Evolutionary conservation across 2,113 vertebrate genomes (phyloP), one percentile per base, ranked within the genome.

Genomic region (Leptodactylus fuscus): DNA sequence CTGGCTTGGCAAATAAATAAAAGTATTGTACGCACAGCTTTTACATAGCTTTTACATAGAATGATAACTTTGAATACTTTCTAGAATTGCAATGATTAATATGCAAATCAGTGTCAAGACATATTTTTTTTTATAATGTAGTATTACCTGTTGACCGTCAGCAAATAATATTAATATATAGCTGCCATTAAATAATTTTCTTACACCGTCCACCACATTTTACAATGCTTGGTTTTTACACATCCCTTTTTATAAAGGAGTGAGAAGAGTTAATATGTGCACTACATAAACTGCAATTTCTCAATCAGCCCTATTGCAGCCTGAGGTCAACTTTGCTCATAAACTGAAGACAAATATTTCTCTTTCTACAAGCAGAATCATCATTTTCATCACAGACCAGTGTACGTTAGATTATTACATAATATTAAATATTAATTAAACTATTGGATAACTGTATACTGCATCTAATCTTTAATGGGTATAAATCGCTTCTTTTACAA

Each of bases 361-460:
- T 91, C 90, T 91, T 93, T 90, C 92, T 93, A 91, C 93, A 91
- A 91, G 90, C 93, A 92, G 91, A 93, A 94, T 95, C 94, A 91
- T 95, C 93, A 95, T 95, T 94, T 93, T 90, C 89, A 90, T 88
- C 91, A 91, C 91, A 91, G 91, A 92, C 90, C 90, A 90, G 88
- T 90, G 89, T 90, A 91, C 91, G 91, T 92, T 90, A 83, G 92
- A 94, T 95, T 96, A 95, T 96, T 95, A 94, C 93, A 95, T 92
- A 93, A 92, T 94, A 95, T 95, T 95, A 96, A 95, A 95, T 94
- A 95, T 96, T 96, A 94, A 95, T 95, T 95, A 89, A 91, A 91
- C 83, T 88, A 88, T 89, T 90, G 90, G 60, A 88, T 91, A 88
- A 86, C 87, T 87, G 89, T 87, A 89, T 90, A 87, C 87, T 88